Conservation (phyloP, 2,888 invertebrate species). For the Eudemis profundana region DNA sequence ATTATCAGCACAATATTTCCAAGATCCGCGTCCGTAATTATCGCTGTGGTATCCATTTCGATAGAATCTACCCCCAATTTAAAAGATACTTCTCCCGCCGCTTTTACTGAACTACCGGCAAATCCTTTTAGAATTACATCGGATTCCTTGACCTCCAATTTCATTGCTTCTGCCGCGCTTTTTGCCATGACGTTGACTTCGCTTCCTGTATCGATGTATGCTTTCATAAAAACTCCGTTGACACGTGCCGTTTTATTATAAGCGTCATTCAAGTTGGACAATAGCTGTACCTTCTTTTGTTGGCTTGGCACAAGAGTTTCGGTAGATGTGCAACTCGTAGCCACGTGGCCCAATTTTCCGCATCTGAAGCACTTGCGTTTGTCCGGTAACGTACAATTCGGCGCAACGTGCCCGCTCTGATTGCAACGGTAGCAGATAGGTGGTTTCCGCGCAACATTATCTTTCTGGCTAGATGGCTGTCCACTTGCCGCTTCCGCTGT, state of each 20-base stretch:
- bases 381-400: slow-evolving; percentile 23
- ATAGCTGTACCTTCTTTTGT: background rate
- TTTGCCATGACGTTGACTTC: background rate
- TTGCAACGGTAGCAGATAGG: slow-evolving; percentile 5
- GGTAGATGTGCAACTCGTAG: background rate
- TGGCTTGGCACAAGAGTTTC: background rate
- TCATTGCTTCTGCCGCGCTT: background rate
- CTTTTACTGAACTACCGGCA: background rate
- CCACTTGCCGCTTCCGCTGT: background rate
- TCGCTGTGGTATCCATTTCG: background rate
- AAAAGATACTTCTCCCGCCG: background rate
- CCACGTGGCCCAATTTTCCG: background rate
- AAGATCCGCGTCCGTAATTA: background rate
- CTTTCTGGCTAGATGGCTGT: too few relatives aligned
- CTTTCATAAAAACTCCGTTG: background rate
- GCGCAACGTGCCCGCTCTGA: slow-evolving; percentile 10
- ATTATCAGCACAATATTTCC: slow-evolving; percentile 1
- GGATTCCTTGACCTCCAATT: background rate
- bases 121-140: background rate
- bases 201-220: background rate
- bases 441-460: background rate
- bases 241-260: background rate
- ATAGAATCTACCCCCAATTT: background rate
- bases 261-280: background rate
- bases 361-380: slow-evolving; percentile 22